These are phyloP conservation scores for Climacteris rufus DNA, from an alignment of 2,113 vertebrate species.

Conservation along the genomic window DNA sequence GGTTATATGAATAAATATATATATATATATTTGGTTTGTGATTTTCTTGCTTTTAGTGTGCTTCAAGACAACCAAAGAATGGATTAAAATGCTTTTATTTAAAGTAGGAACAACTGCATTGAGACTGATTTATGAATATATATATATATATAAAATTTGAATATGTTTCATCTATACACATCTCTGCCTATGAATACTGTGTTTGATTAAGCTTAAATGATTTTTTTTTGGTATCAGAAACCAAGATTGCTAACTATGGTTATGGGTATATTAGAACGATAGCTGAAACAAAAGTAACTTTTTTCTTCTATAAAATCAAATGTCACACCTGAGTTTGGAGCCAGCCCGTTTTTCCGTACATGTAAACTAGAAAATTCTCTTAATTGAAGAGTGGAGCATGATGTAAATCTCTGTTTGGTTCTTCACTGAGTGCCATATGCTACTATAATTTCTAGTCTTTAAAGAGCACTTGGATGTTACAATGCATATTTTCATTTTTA, in stretches of 20 bases:
- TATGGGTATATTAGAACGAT: neutral
- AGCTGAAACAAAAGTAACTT: neutral
- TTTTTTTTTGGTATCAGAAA: neutral
- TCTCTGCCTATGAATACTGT: neutral
- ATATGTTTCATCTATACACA: neutral
- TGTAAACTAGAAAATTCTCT: neutral
- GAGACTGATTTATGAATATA: neutral
- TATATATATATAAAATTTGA: neutral
- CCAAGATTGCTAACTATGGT: neutral
- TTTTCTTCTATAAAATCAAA: neutral
- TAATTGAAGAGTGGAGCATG: rapidly evolving
- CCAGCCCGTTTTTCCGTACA: neutral
- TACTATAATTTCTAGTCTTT: neutral
- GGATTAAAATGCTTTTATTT: neutral
- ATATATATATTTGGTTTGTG: neutral
- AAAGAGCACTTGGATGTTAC: neutral
- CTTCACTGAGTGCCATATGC: neutral
- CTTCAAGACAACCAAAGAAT: neutral
- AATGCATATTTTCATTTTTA: neutral
- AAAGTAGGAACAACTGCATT: neutral
- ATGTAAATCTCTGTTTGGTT: neutral
- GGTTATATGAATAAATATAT: neutral
- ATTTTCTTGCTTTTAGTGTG: neutral
- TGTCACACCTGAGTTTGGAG: neutral
- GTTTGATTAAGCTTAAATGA: neutral